A percentile compares a stretch with the other conserved stretches of the same genome.
Conservation (phyloP, 2,888 invertebrate genomes). For the Cantharis flavilabris region DNA sequence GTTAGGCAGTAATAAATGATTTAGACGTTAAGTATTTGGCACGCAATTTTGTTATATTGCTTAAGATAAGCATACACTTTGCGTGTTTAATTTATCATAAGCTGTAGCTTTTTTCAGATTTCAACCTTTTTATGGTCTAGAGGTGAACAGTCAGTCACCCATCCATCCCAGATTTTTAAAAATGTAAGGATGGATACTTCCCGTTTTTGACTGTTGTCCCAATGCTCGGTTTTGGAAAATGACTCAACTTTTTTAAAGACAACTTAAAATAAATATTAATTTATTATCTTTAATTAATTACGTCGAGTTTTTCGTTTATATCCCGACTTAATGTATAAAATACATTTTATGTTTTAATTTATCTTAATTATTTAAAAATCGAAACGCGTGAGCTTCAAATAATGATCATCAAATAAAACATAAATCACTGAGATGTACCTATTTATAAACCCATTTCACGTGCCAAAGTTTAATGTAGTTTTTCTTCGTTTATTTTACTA, state of each 20-base stretch:
- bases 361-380: not conserved
- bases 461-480: not conserved
- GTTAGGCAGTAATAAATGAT: not conserved
- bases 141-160: not conserved
- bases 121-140: not conserved
- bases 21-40: not conserved
- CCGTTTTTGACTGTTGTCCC: too few species aligned
- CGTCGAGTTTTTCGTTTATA: not conserved
- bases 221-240: too few species aligned
- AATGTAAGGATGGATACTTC: too few species aligned
- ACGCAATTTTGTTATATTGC: not conserved
- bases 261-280: not conserved
- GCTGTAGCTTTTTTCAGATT: not conserved
- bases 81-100: not conserved
- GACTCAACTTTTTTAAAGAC: not conserved
- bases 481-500: not conserved
- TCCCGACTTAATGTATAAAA: not conserved
- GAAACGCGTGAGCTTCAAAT: not conserved
- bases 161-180: not conserved
- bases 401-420: not conserved
- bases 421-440: not conserved
- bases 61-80: not conserved
- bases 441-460: not conserved
- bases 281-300: not conserved
- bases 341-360: not conserved